phyloP scores from a whole-genome alignment of 2,888 invertebrate genomes.

The Brachypterus glaber region DNA sequence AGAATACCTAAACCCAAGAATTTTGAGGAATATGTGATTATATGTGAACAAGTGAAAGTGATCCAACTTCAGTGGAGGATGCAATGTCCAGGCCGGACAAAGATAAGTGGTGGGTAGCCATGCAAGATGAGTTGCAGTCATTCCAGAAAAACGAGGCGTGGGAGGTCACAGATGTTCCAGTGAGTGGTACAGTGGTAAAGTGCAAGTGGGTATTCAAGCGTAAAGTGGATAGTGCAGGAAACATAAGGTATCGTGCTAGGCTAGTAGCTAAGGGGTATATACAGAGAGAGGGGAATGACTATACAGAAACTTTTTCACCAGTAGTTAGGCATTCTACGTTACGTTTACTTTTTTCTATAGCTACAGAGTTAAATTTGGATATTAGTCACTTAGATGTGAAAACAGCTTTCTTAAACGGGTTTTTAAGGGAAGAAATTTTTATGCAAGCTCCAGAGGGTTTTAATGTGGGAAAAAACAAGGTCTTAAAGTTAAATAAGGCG shows the following conservation, averaged over 20 bases:
- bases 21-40: too few relatives aligned
- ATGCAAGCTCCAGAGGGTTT: too few relatives aligned
- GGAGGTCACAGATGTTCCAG: conserved; percentile 23
- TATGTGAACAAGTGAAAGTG: too few relatives aligned
- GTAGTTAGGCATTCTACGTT: conserved; percentile 20
- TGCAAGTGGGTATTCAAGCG: conserved; percentile 29
- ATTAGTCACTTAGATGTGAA: too few relatives aligned
- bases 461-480: conserved; percentile 10
- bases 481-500: conserved; percentile 16
- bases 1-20: too few relatives aligned
- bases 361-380: conserved; percentile 15
- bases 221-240: conserved; percentile 21
- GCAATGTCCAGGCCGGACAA: conserved; percentile 21
- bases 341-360: conserved; percentile 20
- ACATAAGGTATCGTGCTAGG: conserved; percentile 17
- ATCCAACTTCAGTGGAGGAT: conserved; percentile 17
- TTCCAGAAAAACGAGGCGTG: conserved; percentile 28
- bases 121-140: conserved; percentile 24
- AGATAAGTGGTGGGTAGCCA: conserved; percentile 23
- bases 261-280: conserved; percentile 24
- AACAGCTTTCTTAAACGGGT: too few relatives aligned
- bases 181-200: conserved; percentile 20
- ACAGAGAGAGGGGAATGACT: conserved; percentile 23
- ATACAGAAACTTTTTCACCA: conserved; percentile 22
- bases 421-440: too few relatives aligned